phyloP scores from a whole-genome alignment of 1,140 invertebrate genomes.

The Apis cerana region DNA sequence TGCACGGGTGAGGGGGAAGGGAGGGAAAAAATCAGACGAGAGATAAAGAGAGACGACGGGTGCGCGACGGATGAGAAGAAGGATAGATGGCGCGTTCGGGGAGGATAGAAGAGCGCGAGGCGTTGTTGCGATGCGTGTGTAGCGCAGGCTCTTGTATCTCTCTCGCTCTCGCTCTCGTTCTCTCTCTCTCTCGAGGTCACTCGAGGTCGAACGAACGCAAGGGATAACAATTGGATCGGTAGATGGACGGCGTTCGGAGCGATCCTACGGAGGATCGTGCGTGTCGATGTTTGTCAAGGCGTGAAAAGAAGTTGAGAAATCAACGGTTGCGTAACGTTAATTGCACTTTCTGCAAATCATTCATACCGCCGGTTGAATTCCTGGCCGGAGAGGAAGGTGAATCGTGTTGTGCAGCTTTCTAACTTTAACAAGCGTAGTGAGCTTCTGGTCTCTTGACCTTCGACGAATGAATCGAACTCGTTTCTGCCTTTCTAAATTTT shows the following conservation, averaged over 20 bases:
- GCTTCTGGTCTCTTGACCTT: conserved; percentile 8
- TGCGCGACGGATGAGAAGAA: background rate
- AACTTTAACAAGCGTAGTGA: conserved; percentile 37
- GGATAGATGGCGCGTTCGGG: background rate
- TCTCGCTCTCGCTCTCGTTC: too few species aligned
- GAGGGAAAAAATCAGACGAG: background rate
- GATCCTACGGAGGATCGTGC: too few species aligned
- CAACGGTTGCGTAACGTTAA: conserved; percentile 9
- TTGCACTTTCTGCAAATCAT: conserved; percentile 41
- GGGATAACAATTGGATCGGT: too few species aligned
- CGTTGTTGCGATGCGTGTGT: background rate
- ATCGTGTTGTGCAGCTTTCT: background rate
- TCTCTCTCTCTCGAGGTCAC: conserved; percentile 27
- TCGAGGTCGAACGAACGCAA: conserved; percentile 46
- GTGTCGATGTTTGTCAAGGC: background rate
- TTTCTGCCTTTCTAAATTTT: conserved; percentile 5
- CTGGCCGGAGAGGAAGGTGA: conserved; percentile 31
- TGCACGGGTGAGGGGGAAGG: background rate
- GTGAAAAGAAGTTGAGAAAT: background rate
- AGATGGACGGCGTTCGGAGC: too few species aligned
- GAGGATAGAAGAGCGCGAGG: background rate
- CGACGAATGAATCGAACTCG: conserved; percentile 38
- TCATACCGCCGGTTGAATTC: conserved; percentile 19
- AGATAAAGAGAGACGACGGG: background rate
- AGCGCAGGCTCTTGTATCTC: too few species aligned